phyloP scores from a whole-genome alignment of 1,140 invertebrate species.

The Zeugodacus cucurbitae region DNA sequence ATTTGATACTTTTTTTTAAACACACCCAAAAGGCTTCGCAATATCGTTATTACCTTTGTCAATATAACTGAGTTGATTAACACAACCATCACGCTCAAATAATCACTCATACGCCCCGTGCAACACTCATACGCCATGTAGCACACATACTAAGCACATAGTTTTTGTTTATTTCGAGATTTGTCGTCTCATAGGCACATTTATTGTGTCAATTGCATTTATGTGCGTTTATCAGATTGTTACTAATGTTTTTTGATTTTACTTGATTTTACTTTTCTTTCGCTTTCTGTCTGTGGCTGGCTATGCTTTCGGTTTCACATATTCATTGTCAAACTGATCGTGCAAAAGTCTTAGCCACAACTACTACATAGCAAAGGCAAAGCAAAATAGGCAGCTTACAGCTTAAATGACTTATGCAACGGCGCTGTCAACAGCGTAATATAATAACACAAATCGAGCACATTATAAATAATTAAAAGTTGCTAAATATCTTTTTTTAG shows the following conservation, averaged over 20 bases:
- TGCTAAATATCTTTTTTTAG: neutral
- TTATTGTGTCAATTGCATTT: neutral
- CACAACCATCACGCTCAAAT: neutral
- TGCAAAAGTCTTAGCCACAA: neutral
- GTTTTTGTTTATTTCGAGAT: neutral
- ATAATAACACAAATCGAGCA: constrained; percentile 2
- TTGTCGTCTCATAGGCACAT: neutral
- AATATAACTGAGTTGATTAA: too few relatives aligned
- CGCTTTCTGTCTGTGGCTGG: neutral
- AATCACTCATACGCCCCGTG: neutral
- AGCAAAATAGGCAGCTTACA: neutral
- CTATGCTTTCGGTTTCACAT: neutral
- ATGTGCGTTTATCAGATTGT: neutral
- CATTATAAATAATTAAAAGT: constrained; percentile 18
- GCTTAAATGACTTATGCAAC: constrained; percentile 34
- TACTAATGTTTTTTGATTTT: too few relatives aligned
- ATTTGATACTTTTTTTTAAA: too few relatives aligned
- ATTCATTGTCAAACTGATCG: constrained; percentile 21
- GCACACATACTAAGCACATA: neutral
- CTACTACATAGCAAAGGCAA: neutral
- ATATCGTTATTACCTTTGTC: too few relatives aligned
- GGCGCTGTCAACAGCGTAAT: neutral
- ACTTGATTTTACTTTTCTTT: neutral
- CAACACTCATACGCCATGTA: neutral
- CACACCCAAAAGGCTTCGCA: too few relatives aligned